These are phyloP conservation scores for Acrocephalus arundinaceus DNA, from an alignment of 2,113 vertebrate genomes.

Conservation along the genomic window DNA sequence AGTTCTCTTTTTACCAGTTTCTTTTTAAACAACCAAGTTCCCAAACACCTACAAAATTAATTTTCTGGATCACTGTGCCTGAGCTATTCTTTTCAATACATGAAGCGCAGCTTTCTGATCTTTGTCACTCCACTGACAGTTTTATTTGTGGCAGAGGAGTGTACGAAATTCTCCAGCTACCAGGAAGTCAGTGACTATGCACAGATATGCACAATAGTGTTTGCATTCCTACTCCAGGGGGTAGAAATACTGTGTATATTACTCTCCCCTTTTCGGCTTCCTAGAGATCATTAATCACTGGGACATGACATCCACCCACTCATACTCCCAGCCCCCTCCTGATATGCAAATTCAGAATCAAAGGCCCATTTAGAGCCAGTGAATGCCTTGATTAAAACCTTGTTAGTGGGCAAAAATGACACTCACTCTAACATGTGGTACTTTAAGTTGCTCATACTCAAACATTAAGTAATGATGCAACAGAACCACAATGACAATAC, in stretches of 20 bases:
- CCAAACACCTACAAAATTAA: slow-evolving; percentile 80
- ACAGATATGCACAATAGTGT: slow-evolving; percentile 80
- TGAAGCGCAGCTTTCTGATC: slow-evolving; percentile 76
- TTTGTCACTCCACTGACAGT: slow-evolving; percentile 83
- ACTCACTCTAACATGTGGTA: background rate
- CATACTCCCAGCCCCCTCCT: slow-evolving; percentile 77
- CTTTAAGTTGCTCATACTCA: slow-evolving; percentile 13
- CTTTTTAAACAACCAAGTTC: slow-evolving; percentile 73
- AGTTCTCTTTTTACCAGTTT: slow-evolving; percentile 72
- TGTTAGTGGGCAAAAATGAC: slow-evolving; percentile 51
- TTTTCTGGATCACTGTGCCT: slow-evolving; percentile 85
- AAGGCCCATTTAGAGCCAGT: slow-evolving; percentile 63
- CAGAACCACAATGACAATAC: background rate
- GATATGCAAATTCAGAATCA: slow-evolving; percentile 75
- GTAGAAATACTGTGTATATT: slow-evolving; percentile 80
- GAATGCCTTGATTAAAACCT: slow-evolving; percentile 69
- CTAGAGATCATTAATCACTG: slow-evolving; percentile 86
- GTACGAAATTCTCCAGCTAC: slow-evolving; percentile 85
- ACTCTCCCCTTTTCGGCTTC: slow-evolving; percentile 72
- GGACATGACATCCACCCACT: slow-evolving; percentile 80
- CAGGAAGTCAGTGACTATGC: slow-evolving; percentile 79
- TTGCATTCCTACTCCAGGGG: slow-evolving; percentile 82
- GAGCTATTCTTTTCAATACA: slow-evolving; percentile 79
- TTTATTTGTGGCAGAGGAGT: slow-evolving; percentile 82
- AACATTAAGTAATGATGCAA: background rate